These are phyloP conservation scores for Aphelinus certus DNA, from an alignment of 1,140 invertebrate species.

Conservation along the genomic window DNA sequence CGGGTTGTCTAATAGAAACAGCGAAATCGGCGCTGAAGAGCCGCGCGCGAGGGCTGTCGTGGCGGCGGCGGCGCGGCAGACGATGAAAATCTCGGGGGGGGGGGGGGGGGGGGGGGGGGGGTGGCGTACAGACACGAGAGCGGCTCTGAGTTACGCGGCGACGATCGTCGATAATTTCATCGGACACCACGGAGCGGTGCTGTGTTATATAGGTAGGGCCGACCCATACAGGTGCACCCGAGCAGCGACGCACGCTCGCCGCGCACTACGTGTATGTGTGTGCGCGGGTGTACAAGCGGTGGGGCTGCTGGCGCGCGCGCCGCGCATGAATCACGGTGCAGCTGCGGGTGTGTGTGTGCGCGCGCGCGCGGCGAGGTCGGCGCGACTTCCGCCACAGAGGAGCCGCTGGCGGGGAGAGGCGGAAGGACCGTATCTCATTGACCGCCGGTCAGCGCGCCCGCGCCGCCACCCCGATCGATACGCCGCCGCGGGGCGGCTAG, in stretches of 20 bases:
- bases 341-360: conserved; percentile 12
- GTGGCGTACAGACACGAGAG: too few relatives aligned
- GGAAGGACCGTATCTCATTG: conserved; percentile 66
- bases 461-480: conserved; percentile 59
- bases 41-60: too few relatives aligned
- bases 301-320: conserved; percentile 45
- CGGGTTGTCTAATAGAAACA: too few relatives aligned
- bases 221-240: too few relatives aligned
- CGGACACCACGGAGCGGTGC: conserved; percentile 31
- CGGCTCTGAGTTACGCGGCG: neutral
- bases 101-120: too few relatives aligned
- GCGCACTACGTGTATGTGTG: too few relatives aligned
- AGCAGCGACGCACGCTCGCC: too few relatives aligned
- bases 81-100: too few relatives aligned
- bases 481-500: conserved; percentile 19
- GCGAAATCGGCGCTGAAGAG: too few relatives aligned
- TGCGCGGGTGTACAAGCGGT: conserved; percentile 47
- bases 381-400: conserved; percentile 58
- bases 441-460: conserved; percentile 59
- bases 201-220: too few relatives aligned
- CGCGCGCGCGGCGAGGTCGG: conserved; percentile 45
- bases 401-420: conserved; percentile 46
- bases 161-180: conserved; percentile 13
- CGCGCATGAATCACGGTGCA: conserved; percentile 51
- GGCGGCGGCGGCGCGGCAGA: too few relatives aligned